A percentile compares a stretch with the other conserved stretches of the same genome.
Evolutionary conservation across 2,113 vertebrate genomes (phyloP).

Genomic region (Poecile atricapillus): DNA sequence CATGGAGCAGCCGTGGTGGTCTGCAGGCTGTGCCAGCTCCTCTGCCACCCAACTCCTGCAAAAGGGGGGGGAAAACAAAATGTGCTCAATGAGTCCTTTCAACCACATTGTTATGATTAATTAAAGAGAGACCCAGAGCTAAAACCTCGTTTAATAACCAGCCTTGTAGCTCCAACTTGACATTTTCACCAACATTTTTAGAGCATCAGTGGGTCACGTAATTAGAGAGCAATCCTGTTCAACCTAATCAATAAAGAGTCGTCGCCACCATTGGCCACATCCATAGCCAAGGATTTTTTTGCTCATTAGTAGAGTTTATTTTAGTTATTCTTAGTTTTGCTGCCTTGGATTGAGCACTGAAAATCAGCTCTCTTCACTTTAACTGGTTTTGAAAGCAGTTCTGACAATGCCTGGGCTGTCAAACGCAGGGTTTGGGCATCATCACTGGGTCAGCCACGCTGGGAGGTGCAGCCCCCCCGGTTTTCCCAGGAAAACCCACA

Average conservation of each 20-base stretch:
- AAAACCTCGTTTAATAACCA: neutral
- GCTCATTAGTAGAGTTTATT: slow-evolving; percentile 42
- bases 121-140: slow-evolving; percentile 15
- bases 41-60: neutral
- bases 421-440: rapidly evolving
- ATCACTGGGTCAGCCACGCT: rapidly evolving
- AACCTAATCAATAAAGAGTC: slow-evolving; percentile 69
- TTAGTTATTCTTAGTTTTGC: slow-evolving; percentile 9
- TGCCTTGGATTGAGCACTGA: neutral
- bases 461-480: neutral
- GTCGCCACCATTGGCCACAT: neutral
- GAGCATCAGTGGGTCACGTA: slow-evolving; percentile 47
- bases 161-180: neutral
- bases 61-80: neutral
- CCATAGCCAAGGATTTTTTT: neutral
- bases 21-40: neutral
- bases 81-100: neutral
- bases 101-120: slow-evolving; percentile 20
- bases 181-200: slow-evolving; percentile 30
- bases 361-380: neutral
- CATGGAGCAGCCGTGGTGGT: neutral
- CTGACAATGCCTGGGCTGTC: no score
- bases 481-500: neutral
- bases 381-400: neutral
- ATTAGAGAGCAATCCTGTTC: slow-evolving; percentile 69